Evolutionary conservation across 2,888 invertebrate species (phyloP).

Genomic region (Toxonevra muliebris): DNA sequence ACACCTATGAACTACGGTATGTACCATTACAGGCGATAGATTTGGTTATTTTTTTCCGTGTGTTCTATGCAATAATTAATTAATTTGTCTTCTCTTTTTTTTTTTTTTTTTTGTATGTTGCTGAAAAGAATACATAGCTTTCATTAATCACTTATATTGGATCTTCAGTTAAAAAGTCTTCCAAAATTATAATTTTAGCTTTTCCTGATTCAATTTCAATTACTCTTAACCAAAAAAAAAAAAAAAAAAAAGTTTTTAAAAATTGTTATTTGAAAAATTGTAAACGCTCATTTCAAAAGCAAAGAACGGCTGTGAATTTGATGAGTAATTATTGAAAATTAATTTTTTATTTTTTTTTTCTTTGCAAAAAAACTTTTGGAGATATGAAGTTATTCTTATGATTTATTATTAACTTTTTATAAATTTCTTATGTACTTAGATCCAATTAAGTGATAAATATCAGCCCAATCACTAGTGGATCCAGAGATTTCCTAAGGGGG

Average conservation of each 20-base stretch:
- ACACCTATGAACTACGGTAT: constrained; percentile 65
- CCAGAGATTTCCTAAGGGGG: too few species aligned
- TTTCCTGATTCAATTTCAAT: background rate
- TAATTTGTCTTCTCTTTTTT: constrained; percentile 21
- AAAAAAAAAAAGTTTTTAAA: constrained; percentile 33
- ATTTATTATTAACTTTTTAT: too few species aligned
- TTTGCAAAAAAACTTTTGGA: background rate
- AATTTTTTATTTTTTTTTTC: background rate
- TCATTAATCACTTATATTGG: constrained; percentile 9
- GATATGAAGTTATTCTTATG: too few species aligned
- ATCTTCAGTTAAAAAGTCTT: constrained; percentile 3
- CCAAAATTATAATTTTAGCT: background rate
- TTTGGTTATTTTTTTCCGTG: constrained; percentile 50
- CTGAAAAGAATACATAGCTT: background rate
- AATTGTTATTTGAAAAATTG: constrained; percentile 27
- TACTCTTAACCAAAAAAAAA: constrained; percentile 9
- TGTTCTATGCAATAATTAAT: constrained; percentile 16
- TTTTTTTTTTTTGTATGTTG: constrained; percentile 3
- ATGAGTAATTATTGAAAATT: constrained; percentile 41
- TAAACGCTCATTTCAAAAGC: constrained; percentile 61
- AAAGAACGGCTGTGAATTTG: constrained; percentile 63
- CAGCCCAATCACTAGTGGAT: too few species aligned
- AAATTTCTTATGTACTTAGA: background rate
- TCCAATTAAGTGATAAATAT: background rate
- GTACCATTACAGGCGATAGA: constrained; percentile 64